phyloP scores from a whole-genome alignment of 2,797 vertebrate species.

The Pangasius djambal region DNA sequence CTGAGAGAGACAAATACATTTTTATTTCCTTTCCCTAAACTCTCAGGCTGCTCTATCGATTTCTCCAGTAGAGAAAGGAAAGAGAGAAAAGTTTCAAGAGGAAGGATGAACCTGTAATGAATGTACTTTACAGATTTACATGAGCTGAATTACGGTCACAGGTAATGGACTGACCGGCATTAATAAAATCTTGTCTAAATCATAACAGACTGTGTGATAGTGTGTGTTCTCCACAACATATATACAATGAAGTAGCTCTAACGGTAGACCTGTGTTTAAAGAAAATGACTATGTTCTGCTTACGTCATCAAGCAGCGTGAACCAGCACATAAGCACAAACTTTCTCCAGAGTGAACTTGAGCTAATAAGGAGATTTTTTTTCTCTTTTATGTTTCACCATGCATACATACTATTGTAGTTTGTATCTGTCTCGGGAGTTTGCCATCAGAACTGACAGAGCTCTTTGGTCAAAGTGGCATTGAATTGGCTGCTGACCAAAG shows the following conservation, averaged over 20 bases:
- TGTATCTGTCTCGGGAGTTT: no score
- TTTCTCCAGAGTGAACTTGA: neutral
- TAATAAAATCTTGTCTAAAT: neutral
- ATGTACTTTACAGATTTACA: conserved; percentile 11
- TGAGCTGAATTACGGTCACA: neutral
- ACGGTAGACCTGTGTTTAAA: neutral
- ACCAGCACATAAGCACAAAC: neutral
- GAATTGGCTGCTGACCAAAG: neutral
- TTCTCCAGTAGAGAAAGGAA: neutral
- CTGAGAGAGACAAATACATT: neutral
- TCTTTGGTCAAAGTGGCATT: neutral
- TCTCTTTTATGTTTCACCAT: neutral
- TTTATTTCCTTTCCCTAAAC: neutral
- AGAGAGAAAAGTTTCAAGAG: neutral
- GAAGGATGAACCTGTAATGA: conserved; percentile 19
- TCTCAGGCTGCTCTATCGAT: neutral
- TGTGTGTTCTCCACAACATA: neutral
- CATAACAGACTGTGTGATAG: neutral
- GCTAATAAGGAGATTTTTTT: neutral
- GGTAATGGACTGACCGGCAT: neutral
- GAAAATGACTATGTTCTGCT: neutral
- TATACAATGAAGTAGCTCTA: neutral
- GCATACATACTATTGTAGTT: neutral
- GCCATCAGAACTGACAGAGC: neutral
- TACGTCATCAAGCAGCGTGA: neutral